Evolutionary conservation across 2,113 vertebrate species (phyloP).

Genomic region (Dryoscopus gambensis): DNA sequence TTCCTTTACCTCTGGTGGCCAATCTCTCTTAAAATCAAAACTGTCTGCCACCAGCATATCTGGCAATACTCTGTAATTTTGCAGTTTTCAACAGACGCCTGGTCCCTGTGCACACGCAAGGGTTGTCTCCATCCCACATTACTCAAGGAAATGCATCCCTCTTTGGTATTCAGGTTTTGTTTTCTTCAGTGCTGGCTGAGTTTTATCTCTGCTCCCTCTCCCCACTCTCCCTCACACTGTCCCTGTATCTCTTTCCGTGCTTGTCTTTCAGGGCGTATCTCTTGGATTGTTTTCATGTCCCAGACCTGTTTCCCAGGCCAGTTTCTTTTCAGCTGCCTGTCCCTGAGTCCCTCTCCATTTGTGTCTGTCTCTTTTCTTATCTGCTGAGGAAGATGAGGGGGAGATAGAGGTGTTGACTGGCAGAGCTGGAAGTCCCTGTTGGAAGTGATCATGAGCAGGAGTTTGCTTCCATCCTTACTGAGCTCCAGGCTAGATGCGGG

Average conservation of each 20-base stretch:
- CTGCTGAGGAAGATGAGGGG: neutral
- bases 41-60: neutral
- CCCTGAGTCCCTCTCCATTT: neutral
- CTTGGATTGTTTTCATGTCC: neutral
- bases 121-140: neutral
- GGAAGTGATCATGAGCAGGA: neutral
- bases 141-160: neutral
- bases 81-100: neutral
- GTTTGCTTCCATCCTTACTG: neutral
- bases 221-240: fast-evolving
- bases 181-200: neutral
- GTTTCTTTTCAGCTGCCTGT: conserved; percentile 5
- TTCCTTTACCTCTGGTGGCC: conserved; percentile 42
- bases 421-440: neutral
- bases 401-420: neutral
- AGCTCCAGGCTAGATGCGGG: neutral
- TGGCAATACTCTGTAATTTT: neutral
- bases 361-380: neutral
- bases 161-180: neutral
- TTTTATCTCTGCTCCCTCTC: conserved; percentile 16
- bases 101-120: fast-evolving
- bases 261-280: neutral
- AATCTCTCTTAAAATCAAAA: conserved; percentile 22
- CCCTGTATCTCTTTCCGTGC: neutral
- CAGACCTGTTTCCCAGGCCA: neutral